Evolutionary conservation across 2,888 invertebrate genomes (phyloP), one percentile per base, ranked within the genome.

Genomic region (Aspidiotus destructor): DNA sequence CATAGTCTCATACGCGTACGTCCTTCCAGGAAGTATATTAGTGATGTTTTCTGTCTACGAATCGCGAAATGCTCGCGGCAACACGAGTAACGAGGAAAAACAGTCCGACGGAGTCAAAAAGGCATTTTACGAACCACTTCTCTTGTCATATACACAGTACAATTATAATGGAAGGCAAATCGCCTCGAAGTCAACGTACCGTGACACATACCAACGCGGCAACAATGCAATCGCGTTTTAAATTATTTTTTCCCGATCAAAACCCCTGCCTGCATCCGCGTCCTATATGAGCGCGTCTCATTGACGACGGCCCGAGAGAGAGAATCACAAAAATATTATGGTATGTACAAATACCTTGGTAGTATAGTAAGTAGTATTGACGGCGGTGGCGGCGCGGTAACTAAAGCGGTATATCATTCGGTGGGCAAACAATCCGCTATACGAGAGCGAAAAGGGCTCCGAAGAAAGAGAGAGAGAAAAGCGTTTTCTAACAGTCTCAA

Each of bases 101-200:
- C 5, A 28, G 28, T 28, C 28, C 28, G 28, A 28, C 28, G 28
- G 28, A 28, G 28, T 5, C 28, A 5, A 28, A 28, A 28, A 28
- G 28, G 28, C 57, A 65, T 13, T 65, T 65, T 65, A 65, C 65
- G 57, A 65, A 65, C 65, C 65, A 65, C 65, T 65, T 52, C 28
- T 28, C 28, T 28, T 28, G 28, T 28, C 28, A 28, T 28, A 28
- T 17, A 17, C 52, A 62, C 52, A 42, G 58, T 58, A 44, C 65
- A 57, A 65, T 65, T 65, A 65, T 57, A 57, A 65, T 65, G 65
- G 65, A 65, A 65, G 65, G 54, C 65, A 58, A 65, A 65, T 65
- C 65, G 65, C 65, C 65, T 65, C 65, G 58, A 65, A 65, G 65
- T 65, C 65, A 65, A 65, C 65, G 65, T 65, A 65, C 65, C 65